Base-by-base conservation (phyloP, 2,888 invertebrate species). In the Acleris laterana region DNA sequence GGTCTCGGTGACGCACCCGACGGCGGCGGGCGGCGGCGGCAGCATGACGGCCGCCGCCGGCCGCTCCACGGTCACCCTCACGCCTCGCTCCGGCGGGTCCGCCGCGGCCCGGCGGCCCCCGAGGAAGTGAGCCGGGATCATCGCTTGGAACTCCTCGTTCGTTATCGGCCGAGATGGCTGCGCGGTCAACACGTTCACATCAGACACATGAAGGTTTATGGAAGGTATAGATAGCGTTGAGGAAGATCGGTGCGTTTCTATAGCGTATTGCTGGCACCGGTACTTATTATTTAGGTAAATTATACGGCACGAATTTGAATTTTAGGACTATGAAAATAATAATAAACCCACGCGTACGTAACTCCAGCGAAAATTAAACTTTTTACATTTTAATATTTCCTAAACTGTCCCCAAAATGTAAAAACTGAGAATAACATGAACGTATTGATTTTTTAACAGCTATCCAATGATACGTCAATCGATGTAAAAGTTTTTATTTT, bases 111-210 rank as follows among this genome's bases (percentile, higher is more conserved):
- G 86, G 76, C 81, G 88, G 62, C 84, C 89, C 74, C 88, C 89
- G 75, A 97, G 95, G 95, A 97, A 98, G 93, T 97, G 97, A 85
- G 97, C 96, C 81, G 98, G 97, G 82, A 97, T 97, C 97, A 98
- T 97, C 93, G 97, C 97, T 95, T 97, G 97, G 95, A 97, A 98
- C 94, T 98, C 97, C 94, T 97, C 97, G 94, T 96, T 97, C 93
- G 97, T 97, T 94, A 97, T 95, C 88, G 97, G 97, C 93, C 96
- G 95, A 93, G 96, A 94, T 81, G 94, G 94, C 94, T 94, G 94
- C 83, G 82, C 88, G 88, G 79, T 89, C 85, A 89, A 91, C 91
- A 91, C 92, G 92, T 88, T 90, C 92, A 90, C 91, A 90, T 90
- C 86, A 80, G 76, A 85, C 85, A 83, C 84, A 80, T 69, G 58